Evolutionary conservation across 1,140 invertebrate species (phyloP).

Genomic region (Ylistrum balloti): DNA sequence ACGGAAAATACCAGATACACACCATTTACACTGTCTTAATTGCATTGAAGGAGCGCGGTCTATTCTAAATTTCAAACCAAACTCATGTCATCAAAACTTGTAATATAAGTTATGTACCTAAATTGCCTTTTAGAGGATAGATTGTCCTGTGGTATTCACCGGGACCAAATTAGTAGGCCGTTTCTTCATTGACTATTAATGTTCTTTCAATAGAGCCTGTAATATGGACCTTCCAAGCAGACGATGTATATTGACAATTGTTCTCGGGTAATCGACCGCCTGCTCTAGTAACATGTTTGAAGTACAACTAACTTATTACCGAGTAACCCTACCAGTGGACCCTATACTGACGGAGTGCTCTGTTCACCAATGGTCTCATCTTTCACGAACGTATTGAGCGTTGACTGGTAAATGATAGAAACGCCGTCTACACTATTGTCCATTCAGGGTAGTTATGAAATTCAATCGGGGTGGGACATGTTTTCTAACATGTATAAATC

Average conservation of each 20-base stretch:
- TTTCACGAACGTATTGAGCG: not conserved
- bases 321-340: no score
- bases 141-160: not conserved
- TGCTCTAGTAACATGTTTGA: not conserved
- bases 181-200: constrained; percentile 30
- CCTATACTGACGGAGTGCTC: no score
- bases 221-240: not conserved
- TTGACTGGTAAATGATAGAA: constrained; percentile 14
- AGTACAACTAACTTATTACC: not conserved
- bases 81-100: not conserved
- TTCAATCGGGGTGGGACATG: constrained; percentile 20
- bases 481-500: constrained; percentile 17
- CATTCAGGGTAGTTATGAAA: constrained; percentile 38
- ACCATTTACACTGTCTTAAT: not conserved
- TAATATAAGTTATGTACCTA: not conserved
- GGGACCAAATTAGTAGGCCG: constrained; percentile 15
- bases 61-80: not conserved
- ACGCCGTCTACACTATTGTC: not conserved
- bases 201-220: not conserved
- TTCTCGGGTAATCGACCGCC: not conserved
- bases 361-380: not conserved
- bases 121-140: not conserved
- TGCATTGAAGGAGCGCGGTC: not conserved
- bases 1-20: not conserved
- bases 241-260: not conserved